phyloP scores from a whole-genome alignment of 2,888 invertebrate genomes.

The Chouioia cunea region DNA sequence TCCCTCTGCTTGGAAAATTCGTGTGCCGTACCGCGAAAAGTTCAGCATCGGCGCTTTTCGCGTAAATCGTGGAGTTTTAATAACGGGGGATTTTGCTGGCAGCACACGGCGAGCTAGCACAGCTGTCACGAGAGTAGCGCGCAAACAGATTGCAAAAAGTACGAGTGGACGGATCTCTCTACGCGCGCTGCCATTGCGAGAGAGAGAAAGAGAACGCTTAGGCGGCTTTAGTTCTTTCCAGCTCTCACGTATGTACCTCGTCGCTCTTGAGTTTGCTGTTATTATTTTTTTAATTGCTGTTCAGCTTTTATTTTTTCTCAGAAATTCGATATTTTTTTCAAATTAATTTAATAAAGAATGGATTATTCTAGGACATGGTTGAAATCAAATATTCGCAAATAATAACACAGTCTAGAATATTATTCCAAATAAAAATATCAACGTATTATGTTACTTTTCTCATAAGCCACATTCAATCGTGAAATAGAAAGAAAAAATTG shows the following conservation, averaged over 20 bases:
- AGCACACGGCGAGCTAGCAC: background rate
- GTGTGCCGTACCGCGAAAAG: conserved; percentile 8
- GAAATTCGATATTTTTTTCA: too few relatives aligned
- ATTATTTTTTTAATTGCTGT: background rate
- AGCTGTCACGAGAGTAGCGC: conserved; percentile 22
- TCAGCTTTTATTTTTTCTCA: too few relatives aligned
- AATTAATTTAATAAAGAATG: too few relatives aligned
- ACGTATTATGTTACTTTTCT: too few relatives aligned
- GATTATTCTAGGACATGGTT: too few relatives aligned
- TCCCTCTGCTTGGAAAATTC: conserved; percentile 3
- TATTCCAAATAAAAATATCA: too few relatives aligned
- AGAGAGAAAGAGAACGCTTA: conserved; percentile 12
- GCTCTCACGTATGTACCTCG: conserved; percentile 2
- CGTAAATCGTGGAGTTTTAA: conserved; percentile 44
- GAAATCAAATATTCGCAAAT: too few relatives aligned
- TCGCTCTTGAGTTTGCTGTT: background rate
- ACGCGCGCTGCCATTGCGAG: background rate
- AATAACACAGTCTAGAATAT: too few relatives aligned
- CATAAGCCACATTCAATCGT: too few relatives aligned
- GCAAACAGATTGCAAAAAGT: conserved; percentile 39
- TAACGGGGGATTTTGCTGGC: conserved; percentile 31
- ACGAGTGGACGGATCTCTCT: background rate
- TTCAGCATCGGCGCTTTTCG: conserved; percentile 3
- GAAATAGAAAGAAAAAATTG: too few relatives aligned
- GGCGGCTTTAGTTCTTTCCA: too few relatives aligned